These are phyloP conservation scores for Cyanoliseus patagonus DNA, from an alignment of 2,113 vertebrate species.

Conservation along the genomic window DNA sequence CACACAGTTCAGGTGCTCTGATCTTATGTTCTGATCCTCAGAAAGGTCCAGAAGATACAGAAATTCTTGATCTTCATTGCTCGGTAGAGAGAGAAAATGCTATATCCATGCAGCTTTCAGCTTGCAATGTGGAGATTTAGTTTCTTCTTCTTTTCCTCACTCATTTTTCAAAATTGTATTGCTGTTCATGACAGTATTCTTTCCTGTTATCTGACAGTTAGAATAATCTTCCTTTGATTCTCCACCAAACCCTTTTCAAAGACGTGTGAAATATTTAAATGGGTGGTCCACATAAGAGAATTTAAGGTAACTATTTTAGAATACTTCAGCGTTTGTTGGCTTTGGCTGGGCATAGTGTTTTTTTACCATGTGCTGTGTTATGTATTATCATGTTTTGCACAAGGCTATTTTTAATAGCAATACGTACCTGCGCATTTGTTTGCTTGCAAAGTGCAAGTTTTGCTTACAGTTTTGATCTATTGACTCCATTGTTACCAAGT, in stretches of 20 bases:
- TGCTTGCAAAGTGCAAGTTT: neutral
- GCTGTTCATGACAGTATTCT: neutral
- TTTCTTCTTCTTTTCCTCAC: neutral
- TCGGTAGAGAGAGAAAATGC: neutral
- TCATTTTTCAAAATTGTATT: neutral
- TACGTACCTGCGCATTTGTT: neutral
- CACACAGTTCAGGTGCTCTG: neutral
- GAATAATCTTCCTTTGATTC: neutral
- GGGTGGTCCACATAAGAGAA: neutral
- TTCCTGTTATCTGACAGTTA: neutral
- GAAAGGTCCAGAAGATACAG: neutral
- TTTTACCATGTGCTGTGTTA: neutral
- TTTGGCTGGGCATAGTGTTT: neutral
- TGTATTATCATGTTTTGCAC: neutral
- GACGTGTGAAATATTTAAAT: neutral
- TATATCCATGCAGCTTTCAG: neutral
- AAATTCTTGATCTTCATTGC: neutral
- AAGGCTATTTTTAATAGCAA: neutral
- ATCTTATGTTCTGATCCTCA: neutral
- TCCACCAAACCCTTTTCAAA: neutral
- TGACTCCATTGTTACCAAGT: neutral
- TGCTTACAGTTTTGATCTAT: neutral
- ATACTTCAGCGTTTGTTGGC: neutral
- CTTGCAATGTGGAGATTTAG: neutral
- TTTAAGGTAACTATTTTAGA: neutral